Percentiles rank a stretch among this genome's conserved stretches.
These are phyloP conservation scores for Petrosia ficiformis DNA, from an alignment of 37 sponge, comb jelly and placozoan species.

Conservation along the genomic window DNA sequence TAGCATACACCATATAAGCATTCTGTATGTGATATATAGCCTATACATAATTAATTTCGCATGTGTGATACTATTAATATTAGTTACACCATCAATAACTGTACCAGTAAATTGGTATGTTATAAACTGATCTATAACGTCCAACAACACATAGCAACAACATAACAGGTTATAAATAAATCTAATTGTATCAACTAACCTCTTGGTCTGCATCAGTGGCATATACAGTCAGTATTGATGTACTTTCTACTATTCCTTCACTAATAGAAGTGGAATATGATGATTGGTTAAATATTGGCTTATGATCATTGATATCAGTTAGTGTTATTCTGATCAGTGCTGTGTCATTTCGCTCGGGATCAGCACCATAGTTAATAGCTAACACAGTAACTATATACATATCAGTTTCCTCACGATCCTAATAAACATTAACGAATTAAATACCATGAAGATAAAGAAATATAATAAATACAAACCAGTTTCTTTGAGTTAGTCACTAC, in stretches of 20 bases:
- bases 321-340: constrained; percentile 23
- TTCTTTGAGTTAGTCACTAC: constrained; percentile 6
- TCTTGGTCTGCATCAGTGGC: constrained; percentile 1
- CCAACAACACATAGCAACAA: too few species aligned
- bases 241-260: neutral
- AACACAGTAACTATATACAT: constrained; percentile 13
- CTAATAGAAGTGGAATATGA: neutral
- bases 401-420: constrained; percentile 24
- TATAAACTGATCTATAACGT: too few species aligned
- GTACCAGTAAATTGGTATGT: too few species aligned
- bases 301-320: constrained; percentile 27
- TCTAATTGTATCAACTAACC: too few species aligned
- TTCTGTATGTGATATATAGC: too few species aligned
- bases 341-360: neutral
- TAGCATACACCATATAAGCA: too few species aligned
- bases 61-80: too few species aligned
- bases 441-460: neutral
- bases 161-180: too few species aligned
- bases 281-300: constrained; percentile 14
- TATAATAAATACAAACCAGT: constrained; percentile 14
- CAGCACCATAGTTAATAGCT: constrained; percentile 36
- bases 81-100: too few species aligned
- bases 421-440: neutral
- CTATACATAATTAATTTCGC: too few species aligned
- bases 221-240: neutral